These are phyloP conservation scores for Leptestheria dahalacensis DNA, from an alignment of 1,140 invertebrate genomes.

Conservation along the genomic window DNA sequence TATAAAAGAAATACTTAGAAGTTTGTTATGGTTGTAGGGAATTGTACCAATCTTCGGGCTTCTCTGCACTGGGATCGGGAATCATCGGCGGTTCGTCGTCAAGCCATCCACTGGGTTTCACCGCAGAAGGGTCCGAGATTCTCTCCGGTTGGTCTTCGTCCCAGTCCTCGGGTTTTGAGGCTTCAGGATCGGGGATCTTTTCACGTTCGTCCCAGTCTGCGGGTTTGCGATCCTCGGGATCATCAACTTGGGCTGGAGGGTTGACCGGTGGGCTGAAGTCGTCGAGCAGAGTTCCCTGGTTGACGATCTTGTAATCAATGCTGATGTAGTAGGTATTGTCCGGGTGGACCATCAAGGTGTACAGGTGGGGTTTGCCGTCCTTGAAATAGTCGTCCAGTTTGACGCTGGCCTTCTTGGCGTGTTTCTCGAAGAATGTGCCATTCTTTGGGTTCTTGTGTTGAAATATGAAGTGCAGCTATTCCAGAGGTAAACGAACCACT, in stretches of 20 bases:
- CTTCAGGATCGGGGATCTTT: slow-evolving; percentile 78
- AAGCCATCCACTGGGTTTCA: slow-evolving; percentile 84
- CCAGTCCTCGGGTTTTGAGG: slow-evolving; percentile 85
- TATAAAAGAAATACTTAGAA: not conserved
- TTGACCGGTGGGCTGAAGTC: slow-evolving; percentile 88
- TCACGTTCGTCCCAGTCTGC: slow-evolving; percentile 94
- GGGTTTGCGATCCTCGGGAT: slow-evolving; percentile 79
- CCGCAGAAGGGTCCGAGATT: slow-evolving; percentile 72
- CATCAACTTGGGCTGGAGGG: slow-evolving; percentile 88
- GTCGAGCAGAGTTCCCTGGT: slow-evolving; percentile 69
- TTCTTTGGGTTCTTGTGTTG: slow-evolving; percentile 88
- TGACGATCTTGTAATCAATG: slow-evolving; percentile 59
- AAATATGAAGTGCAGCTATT: slow-evolving; percentile 93
- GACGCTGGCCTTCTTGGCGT: slow-evolving; percentile 74
- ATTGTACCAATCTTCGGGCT: slow-evolving; percentile 75
- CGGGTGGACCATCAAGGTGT: slow-evolving; percentile 71
- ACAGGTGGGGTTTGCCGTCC: slow-evolving; percentile 90
- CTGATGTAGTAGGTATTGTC: slow-evolving; percentile 65
- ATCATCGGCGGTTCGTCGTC: slow-evolving; percentile 81
- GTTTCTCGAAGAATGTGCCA: slow-evolving; percentile 73
- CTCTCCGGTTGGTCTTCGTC: slow-evolving; percentile 82
- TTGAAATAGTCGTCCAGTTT: slow-evolving; percentile 77
- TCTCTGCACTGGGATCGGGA: slow-evolving; percentile 68
- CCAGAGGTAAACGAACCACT: slow-evolving; percentile 24
- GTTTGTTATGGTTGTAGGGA: not conserved